Percentiles rank a stretch among this genome's conserved stretches.
These are phyloP conservation scores for Lacanobia oleracea DNA, from an alignment of 2,888 invertebrate genomes.

Conservation along the genomic window DNA sequence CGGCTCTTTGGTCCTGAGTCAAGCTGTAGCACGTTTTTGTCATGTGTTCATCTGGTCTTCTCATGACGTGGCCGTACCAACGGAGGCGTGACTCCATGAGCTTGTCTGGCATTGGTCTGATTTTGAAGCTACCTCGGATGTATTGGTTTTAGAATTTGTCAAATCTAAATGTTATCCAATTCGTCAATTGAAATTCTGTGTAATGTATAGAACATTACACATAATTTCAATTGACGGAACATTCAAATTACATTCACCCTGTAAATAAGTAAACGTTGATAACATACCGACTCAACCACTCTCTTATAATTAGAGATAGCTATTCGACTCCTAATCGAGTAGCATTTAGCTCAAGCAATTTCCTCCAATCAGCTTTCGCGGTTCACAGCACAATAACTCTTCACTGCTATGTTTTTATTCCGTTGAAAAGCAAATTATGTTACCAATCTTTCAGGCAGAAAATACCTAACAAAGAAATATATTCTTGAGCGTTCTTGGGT, in stretches of 20 bases:
- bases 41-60: too few species aligned
- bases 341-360: conserved; percentile 28
- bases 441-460: conserved; percentile 21
- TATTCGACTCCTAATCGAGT: conserved; percentile 33
- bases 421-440: conserved; percentile 19
- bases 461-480: conserved; percentile 5
- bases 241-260: background rate
- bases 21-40: too few species aligned
- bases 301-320: conserved; percentile 40
- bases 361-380: conserved; percentile 21
- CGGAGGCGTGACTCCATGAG: too few species aligned
- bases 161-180: too few species aligned
- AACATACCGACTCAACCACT: background rate
- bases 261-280: conserved; percentile 10
- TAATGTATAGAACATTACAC: too few species aligned
- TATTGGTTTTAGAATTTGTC: too few species aligned
- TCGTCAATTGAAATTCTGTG: too few species aligned
- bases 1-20: too few species aligned
- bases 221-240: background rate
- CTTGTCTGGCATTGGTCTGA: too few species aligned
- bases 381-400: conserved; percentile 18
- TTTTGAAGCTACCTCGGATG: too few species aligned
- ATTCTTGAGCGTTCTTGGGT: background rate
- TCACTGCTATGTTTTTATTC: conserved; percentile 12
- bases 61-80: too few species aligned